Base-by-base conservation (phyloP, 2,888 invertebrate genomes). In the Opisthograptis luteolata region DNA sequence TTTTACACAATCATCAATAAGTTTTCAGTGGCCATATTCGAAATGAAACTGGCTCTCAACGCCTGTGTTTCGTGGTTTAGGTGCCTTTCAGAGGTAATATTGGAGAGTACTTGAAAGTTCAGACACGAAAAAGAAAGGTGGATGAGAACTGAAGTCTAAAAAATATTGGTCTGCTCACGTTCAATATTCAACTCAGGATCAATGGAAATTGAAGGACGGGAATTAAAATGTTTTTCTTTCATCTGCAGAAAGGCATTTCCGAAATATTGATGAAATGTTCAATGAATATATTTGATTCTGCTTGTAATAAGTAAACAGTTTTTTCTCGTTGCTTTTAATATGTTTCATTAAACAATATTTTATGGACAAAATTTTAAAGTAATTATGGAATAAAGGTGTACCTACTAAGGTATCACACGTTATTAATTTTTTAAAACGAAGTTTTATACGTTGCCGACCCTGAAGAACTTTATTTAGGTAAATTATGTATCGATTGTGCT, bases 81-180 rank as follows among this genome's bases (percentile, higher is more conserved):
- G 62, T 63, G 54, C 64, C 64, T 57, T 60, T 53, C 51, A 61
- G 47, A 63, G 50, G 60, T 64, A 58, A 68, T 68, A 65, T 66
- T 70, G 37, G 52, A 66, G 47, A 44, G 55, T 59, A 48, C 55
- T 74, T 69, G 51, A 55, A 54, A 74, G 68, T 74, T 69, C 51
- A 62, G 73, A 72, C 76, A 76, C 73, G 74, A 70, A 76, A 63
- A 66, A 64, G 66, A 69, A 70, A 71, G 70, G 75, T 71, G 53
- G 64, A 68, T 68, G 62, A 41, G 69, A 73, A 75, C 68, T 73
- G 71, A 65, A 59, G 64, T 69, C 66, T 68, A 66, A 73, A 76
- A 75, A 73, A 71, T 76, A 73, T 72, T 68, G 70, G 68, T 64
- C 54, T 63, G 62, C 55, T 63, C 59, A 60, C 62, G 55, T 64